Conservation (phyloP, 92 coral and sea anemone species). For the Virgularia gustaviana region DNA sequence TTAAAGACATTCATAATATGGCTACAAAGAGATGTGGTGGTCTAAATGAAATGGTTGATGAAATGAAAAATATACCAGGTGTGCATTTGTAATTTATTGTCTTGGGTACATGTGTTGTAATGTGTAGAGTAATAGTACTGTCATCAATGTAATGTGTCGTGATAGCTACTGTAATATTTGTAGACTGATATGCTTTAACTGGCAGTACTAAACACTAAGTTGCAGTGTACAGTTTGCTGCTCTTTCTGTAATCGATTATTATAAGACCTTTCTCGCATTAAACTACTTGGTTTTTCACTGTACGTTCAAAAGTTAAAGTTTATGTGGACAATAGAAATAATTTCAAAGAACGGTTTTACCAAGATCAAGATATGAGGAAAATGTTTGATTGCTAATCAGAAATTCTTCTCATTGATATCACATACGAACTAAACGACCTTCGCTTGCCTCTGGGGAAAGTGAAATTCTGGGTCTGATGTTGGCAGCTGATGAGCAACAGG, state of each 20-base stretch:
- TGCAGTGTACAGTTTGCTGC: neutral
- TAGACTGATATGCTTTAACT: too few relatives aligned
- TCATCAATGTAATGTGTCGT: neutral
- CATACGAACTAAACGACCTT: constrained; percentile 48
- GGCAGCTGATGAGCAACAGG: constrained; percentile 42
- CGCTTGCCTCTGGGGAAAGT: constrained; percentile 46
- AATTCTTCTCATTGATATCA: constrained; percentile 32
- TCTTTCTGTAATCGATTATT: neutral
- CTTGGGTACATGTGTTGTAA: neutral
- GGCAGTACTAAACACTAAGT: neutral
- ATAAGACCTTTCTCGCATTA: too few relatives aligned
- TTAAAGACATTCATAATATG: constrained; percentile 51
- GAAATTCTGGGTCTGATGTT: constrained; percentile 45
- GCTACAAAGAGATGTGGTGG: constrained; percentile 36
- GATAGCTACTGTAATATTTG: too few relatives aligned
- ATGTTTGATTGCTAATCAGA: constrained; percentile 22
- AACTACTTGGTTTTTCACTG: neutral
- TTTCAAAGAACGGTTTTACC: constrained; percentile 34
- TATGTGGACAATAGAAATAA: constrained; percentile 29
- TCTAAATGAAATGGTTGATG: constrained; percentile 29
- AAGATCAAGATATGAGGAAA: constrained; percentile 30
- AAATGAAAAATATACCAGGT: constrained; percentile 48
- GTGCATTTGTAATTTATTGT: neutral
- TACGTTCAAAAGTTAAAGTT: constrained; percentile 36
- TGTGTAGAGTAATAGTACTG: neutral